These are phyloP conservation scores for Yponomeuta malinellus DNA, from an alignment of 2,888 invertebrate genomes.

Conservation along the genomic window DNA sequence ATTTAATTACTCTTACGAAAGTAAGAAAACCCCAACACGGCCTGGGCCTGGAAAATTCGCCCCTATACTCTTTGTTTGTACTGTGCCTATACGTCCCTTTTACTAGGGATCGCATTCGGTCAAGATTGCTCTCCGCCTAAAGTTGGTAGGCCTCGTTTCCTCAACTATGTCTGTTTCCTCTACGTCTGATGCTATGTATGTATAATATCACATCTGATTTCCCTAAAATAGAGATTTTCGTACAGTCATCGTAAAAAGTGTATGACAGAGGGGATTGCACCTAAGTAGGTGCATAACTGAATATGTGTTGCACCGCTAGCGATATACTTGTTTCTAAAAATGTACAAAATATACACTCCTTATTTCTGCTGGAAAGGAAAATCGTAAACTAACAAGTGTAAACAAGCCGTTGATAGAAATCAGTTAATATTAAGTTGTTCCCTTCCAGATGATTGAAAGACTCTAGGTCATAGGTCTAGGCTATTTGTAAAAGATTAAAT, in stretches of 20 bases:
- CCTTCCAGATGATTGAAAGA: too few relatives aligned
- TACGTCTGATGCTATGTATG: not conserved
- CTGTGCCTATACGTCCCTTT: not conserved
- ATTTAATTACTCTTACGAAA: too few relatives aligned
- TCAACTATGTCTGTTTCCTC: not conserved
- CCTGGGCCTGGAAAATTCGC: too few relatives aligned
- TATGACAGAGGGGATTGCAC: not conserved
- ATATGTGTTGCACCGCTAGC: not conserved
- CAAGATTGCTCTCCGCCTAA: not conserved
- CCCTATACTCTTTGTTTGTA: not conserved
- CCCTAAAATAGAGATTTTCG: constrained; percentile 1
- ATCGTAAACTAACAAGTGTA: too few relatives aligned
- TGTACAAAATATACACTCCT: too few relatives aligned
- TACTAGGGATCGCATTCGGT: not conserved
- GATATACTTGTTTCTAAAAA: too few relatives aligned
- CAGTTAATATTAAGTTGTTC: too few relatives aligned
- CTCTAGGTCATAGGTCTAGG: too few relatives aligned
- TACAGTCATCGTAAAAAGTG: not conserved
- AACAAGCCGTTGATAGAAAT: too few relatives aligned
- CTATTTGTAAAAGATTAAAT: too few relatives aligned
- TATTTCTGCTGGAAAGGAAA: too few relatives aligned
- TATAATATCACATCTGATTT: not conserved
- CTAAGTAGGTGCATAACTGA: not conserved
- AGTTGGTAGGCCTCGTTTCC: not conserved
- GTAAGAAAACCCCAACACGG: too few relatives aligned